Conservation (phyloP, 2,888 invertebrate genomes). For the Eupithecia dodoneata region DNA sequence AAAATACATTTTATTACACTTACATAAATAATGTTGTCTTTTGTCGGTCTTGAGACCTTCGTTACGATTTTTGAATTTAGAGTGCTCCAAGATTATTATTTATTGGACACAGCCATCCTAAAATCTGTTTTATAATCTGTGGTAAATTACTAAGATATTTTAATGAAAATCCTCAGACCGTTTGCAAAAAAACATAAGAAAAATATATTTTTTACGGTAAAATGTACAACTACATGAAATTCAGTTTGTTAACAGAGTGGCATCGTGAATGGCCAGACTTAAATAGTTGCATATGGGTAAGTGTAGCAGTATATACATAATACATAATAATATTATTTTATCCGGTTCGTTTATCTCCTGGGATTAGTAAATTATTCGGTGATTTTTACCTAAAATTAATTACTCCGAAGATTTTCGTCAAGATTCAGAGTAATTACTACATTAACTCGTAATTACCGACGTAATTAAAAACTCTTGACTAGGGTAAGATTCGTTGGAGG, state of each 20-base stretch:
- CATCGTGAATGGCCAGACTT: constrained; percentile 73
- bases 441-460: constrained; percentile 12
- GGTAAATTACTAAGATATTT: not conserved
- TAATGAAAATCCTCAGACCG: not conserved
- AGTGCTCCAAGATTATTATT: not conserved
- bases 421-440: constrained; percentile 14
- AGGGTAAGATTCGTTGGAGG: not conserved
- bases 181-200: not conserved
- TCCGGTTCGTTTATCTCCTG: not conserved
- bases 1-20: no score
- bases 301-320: constrained; percentile 40
- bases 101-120: not conserved
- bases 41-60: not conserved
- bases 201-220: constrained; percentile 8
- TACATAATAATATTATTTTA: constrained; percentile 20
- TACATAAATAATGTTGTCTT: no score
- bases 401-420: not conserved
- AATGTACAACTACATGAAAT: constrained; percentile 55
- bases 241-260: constrained; percentile 70
- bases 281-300: constrained; percentile 74
- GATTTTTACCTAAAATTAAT: constrained; percentile 8
- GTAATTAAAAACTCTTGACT: constrained; percentile 11
- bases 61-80: not conserved
- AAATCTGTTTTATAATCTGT: constrained; percentile 9
- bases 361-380: not conserved